These are phyloP conservation scores for Ataeniobius toweri DNA, from an alignment of 2,797 vertebrate species.

Conservation along the genomic window DNA sequence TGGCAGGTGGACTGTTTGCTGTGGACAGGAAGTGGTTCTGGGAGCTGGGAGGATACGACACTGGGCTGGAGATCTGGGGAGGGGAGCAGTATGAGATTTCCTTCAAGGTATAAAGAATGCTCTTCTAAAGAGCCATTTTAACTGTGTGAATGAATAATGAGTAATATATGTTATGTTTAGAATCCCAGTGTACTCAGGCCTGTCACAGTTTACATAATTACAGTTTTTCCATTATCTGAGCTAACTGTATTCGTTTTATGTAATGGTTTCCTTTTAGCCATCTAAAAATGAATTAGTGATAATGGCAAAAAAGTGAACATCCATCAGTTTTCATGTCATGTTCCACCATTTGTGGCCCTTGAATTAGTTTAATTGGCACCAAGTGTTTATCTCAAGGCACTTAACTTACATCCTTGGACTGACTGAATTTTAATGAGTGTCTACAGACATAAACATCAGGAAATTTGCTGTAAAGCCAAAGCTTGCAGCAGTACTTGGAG, in stretches of 20 bases:
- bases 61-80: constrained; percentile 98
- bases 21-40: constrained; percentile 98
- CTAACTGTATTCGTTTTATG: background rate
- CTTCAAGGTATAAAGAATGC: constrained; percentile 86
- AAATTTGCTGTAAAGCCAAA: constrained; percentile 7
- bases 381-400: constrained; percentile 17
- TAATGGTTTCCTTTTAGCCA: background rate
- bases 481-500: background rate
- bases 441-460: constrained; percentile 15
- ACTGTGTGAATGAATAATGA: background rate
- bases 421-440: constrained; percentile 16
- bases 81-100: constrained; percentile 99
- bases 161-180: background rate
- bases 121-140: background rate
- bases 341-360: background rate
- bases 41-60: constrained; percentile 94
- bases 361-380: constrained; percentile 16
- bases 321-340: constrained; percentile 3
- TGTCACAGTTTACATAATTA: constrained; percentile 6
- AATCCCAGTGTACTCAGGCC: background rate
- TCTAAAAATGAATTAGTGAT: background rate
- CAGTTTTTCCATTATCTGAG: background rate
- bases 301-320: background rate
- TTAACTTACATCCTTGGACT: constrained; percentile 8
- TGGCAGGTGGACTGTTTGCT: constrained; percentile 96